phyloP scores from a whole-genome alignment of 2,888 invertebrate genomes.

The Anorthoa munda region DNA sequence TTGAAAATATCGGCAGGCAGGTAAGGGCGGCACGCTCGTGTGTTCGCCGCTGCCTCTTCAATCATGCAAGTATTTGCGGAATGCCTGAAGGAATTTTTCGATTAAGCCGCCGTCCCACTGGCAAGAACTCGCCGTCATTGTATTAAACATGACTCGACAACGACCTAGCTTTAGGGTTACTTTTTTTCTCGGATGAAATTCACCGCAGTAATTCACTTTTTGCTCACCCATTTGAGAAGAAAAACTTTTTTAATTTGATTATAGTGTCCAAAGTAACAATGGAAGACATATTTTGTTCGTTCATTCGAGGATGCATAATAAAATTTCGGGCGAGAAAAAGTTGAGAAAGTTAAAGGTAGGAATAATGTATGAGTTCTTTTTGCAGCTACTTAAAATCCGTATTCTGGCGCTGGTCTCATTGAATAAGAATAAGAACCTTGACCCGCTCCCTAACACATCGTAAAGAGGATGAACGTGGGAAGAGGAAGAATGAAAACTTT shows the following conservation, averaged over 20 bases:
- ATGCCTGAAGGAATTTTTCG: slow-evolving; percentile 78
- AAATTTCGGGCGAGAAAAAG: neutral
- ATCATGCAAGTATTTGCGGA: slow-evolving; percentile 77
- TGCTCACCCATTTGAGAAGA: slow-evolving; percentile 47
- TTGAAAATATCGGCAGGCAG: slow-evolving; percentile 62
- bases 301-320: slow-evolving; percentile 24
- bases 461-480: slow-evolving; percentile 34
- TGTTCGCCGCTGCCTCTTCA: slow-evolving; percentile 64
- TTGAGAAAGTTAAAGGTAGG: slow-evolving; percentile 8
- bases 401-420: slow-evolving; percentile 19
- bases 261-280: slow-evolving; percentile 51
- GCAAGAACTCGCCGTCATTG: slow-evolving; percentile 69
- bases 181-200: slow-evolving; percentile 55
- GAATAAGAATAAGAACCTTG: slow-evolving; percentile 37
- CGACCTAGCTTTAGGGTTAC: slow-evolving; percentile 59
- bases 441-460: slow-evolving; percentile 26
- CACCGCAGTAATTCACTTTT: slow-evolving; percentile 64
- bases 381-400: neutral
- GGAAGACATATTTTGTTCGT: slow-evolving; percentile 44
- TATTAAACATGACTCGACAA: slow-evolving; percentile 75
- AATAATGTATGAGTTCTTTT: slow-evolving; percentile 27
- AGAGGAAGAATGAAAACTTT: slow-evolving; percentile 61
- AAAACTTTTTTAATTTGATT: slow-evolving; percentile 70
- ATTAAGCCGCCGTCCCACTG: slow-evolving; percentile 73
- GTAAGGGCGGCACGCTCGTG: slow-evolving; percentile 47